Percentiles rank a stretch among this genome's conserved stretches.
phyloP scores from a whole-genome alignment of 2,888 invertebrate genomes.

The Sialis fuliginosa region DNA sequence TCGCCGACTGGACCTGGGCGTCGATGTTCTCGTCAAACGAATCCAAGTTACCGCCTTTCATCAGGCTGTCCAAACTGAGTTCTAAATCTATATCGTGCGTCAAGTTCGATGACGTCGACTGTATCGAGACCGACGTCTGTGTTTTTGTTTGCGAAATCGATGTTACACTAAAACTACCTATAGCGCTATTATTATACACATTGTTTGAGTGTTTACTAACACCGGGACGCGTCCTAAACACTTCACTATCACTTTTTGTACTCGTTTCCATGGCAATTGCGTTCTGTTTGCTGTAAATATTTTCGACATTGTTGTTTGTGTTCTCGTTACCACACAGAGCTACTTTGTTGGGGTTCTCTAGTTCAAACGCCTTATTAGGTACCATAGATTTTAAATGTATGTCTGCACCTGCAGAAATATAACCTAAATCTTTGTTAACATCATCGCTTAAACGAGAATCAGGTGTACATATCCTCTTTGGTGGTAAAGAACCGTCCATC shows the following conservation, averaged over 20 bases:
- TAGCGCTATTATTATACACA: neutral
- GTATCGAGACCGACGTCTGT: neutral
- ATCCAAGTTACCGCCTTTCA: neutral
- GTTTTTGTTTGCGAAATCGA: neutral
- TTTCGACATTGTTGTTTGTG: neutral
- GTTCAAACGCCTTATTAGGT: neutral
- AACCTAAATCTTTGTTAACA: too few relatives aligned
- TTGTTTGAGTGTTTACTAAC: neutral
- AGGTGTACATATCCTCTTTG: slow-evolving; percentile 1
- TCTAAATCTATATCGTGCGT: neutral
- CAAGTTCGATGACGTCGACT: neutral
- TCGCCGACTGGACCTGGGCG: slow-evolving; percentile 63
- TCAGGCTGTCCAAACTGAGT: neutral
- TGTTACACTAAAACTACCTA: neutral
- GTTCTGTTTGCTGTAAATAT: neutral
- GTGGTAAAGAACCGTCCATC: neutral
- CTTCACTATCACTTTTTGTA: slow-evolving; percentile 4
- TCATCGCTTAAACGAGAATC: neutral
- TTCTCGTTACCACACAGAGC: neutral
- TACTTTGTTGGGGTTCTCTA: neutral
- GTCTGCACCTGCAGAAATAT: too few relatives aligned
- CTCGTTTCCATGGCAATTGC: neutral
- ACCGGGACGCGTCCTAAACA: slow-evolving; percentile 4
- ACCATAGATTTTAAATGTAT: neutral
- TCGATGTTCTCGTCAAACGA: slow-evolving; percentile 44